Evolutionary conservation across 1,140 invertebrate species (phyloP), one percentile per base, ranked within the genome.

Genomic region (Bactericera cockerelli): DNA sequence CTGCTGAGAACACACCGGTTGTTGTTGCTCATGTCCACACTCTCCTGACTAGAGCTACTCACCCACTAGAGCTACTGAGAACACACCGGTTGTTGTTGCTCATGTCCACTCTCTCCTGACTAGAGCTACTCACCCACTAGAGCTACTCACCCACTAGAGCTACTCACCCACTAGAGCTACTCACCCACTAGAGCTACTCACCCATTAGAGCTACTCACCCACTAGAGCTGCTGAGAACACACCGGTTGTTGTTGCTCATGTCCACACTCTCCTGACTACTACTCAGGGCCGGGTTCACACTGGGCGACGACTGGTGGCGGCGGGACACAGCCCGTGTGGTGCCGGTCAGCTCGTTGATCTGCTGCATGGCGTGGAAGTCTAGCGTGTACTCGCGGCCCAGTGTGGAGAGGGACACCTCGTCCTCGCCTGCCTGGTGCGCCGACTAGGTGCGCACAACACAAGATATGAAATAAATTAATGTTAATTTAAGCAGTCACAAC

Each of bases 331-430:
- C 83, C 53, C 93, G 75, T 11, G 92, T 85, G 53, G 91, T 95
- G 59, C 93, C 93, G 4, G 92, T 92, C 71, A 96, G 93, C 74
- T 98, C 93, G 72, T 97, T 97, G 63, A 97, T 93, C 79, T 98
- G 93, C 72, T 96, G 93, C 89, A 97, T 93, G 64, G 89, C 85
- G 72, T 92, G 87, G 67, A 98, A 90, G 76, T 98, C 93, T 62
- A 98, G 84, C 1, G 91, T 93, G 71, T 97, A 97, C 10, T 89
- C 93, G 66, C 89, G 80, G 60, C 91, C 90, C 69, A 93, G 79
- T 14, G 90, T 90, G 31, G 86, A 88, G 53, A 98, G 76, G 68
- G 85, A 92, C 60, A 96, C 87, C 74, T 97, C 93, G 73, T 96
- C 92, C 71, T 96, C 93, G 31, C 89, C 91, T 68, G 87, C 86